phyloP scores from a whole-genome alignment of 2,888 invertebrate genomes.

The Agrotis puta region DNA sequence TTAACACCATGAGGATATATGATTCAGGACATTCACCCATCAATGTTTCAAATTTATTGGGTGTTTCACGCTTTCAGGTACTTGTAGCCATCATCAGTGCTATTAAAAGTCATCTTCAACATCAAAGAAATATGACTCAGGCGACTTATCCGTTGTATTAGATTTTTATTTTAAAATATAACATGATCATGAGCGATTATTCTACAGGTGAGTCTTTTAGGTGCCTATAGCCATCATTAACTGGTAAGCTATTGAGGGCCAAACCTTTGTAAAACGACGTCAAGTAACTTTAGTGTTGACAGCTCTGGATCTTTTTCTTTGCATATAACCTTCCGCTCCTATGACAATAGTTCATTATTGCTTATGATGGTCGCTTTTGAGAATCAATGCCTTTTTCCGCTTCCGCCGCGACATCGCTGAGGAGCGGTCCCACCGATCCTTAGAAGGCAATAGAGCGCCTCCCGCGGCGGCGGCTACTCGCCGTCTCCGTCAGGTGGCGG shows the following conservation, averaged over 20 bases:
- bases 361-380: background rate
- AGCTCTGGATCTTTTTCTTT: background rate
- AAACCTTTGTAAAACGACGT: background rate
- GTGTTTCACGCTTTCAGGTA: no score
- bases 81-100: no score
- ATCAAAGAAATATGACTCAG: no score
- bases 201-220: no score
- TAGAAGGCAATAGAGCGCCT: conserved; percentile 82
- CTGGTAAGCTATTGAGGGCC: background rate
- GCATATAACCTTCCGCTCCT: background rate
- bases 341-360: background rate
- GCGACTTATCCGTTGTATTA: no score
- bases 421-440: conserved; percentile 38
- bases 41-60: no score
- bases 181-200: no score
- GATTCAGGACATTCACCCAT: no score
- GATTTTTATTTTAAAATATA: no score
- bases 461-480: conserved; percentile 79
- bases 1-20: no score
- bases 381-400: conserved; percentile 8
- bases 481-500: conserved; percentile 74
- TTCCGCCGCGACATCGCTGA: conserved; percentile 1
- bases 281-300: background rate
- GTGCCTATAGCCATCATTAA: background rate
- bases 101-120: no score